These are phyloP conservation scores for Drosophila eugracilis DNA, from an alignment of 1,140 invertebrate genomes.

Conservation along the genomic window DNA sequence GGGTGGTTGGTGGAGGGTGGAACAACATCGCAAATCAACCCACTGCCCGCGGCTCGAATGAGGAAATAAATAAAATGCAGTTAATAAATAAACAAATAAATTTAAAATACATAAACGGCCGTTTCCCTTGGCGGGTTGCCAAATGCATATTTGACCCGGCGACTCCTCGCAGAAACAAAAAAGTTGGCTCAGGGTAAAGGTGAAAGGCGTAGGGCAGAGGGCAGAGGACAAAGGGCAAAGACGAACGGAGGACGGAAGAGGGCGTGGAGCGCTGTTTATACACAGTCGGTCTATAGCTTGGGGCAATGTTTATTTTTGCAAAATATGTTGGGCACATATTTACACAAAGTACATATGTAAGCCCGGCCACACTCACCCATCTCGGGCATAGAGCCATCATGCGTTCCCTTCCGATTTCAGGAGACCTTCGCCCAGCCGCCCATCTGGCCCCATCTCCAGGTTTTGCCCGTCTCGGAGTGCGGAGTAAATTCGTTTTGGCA, in stretches of 20 bases:
- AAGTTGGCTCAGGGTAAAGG: conserved; percentile 28
- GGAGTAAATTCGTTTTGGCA: conserved; percentile 63
- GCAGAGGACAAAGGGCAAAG: background rate
- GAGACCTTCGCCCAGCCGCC: background rate
- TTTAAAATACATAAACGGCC: conserved; percentile 68
- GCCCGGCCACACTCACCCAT: conserved; percentile 8
- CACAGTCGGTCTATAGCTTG: conserved; percentile 48
- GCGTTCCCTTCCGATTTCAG: conserved; percentile 25
- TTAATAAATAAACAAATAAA: conserved; percentile 83
- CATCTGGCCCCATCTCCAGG: background rate
- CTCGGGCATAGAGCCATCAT: conserved; percentile 21
- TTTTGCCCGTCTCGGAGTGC: conserved; percentile 2
- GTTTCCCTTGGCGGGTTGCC: conserved; percentile 12
- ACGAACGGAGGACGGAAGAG: too few relatives aligned
- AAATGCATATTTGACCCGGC: conserved; percentile 57
- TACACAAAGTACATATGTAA: conserved; percentile 78
- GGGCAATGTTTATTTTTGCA: conserved; percentile 78
- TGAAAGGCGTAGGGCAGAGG: conserved; percentile 25
- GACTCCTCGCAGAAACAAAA: conserved; percentile 14
- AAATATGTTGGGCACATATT: conserved; percentile 80
- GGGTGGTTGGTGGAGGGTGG: background rate
- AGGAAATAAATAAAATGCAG: conserved; percentile 75
- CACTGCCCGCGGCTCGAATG: conserved; percentile 49
- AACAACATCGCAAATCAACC: conserved; percentile 33
- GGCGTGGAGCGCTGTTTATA: conserved; percentile 46